Percentiles rank a stretch among this genome's conserved stretches.
Conservation (phyloP, 2,888 invertebrate genomes). For the Prosopocoilus inquinatus region DNA sequence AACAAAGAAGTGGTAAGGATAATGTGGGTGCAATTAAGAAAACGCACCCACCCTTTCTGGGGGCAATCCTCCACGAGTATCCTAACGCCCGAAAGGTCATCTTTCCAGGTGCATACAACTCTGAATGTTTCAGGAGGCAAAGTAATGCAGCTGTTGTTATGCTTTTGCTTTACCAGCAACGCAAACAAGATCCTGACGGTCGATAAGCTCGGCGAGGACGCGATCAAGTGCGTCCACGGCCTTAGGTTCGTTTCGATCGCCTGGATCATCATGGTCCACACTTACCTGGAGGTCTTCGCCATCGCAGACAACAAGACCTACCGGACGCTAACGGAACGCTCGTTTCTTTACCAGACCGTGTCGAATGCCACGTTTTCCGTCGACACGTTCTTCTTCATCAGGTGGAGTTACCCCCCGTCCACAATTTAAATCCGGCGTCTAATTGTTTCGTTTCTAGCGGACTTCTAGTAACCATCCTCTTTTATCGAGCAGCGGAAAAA, state of each 20-base stretch:
- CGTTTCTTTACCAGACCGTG: slow-evolving; percentile 77
- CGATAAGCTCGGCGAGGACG: slow-evolving; percentile 63
- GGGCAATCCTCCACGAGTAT: no score
- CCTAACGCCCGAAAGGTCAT: no score
- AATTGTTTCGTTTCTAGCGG: slow-evolving; percentile 56
- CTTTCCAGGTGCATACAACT: not conserved
- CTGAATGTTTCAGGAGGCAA: slow-evolving; percentile 57
- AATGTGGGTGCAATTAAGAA: no score
- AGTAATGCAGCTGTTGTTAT: slow-evolving; percentile 62
- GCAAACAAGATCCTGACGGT: slow-evolving; percentile 73
- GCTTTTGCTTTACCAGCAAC: slow-evolving; percentile 74
- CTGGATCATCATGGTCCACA: slow-evolving; percentile 85
- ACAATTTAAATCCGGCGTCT: not conserved
- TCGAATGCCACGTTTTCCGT: slow-evolving; percentile 85
- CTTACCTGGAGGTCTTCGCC: slow-evolving; percentile 77
- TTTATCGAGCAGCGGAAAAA: slow-evolving; percentile 62
- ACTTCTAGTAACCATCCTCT: slow-evolving; percentile 69
- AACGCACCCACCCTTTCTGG: no score
- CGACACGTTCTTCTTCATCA: slow-evolving; percentile 84
- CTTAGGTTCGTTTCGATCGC: slow-evolving; percentile 74
- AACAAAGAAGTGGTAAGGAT: no score
- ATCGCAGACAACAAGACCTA: slow-evolving; percentile 73
- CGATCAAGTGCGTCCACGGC: slow-evolving; percentile 74
- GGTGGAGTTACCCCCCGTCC: slow-evolving; percentile 54
- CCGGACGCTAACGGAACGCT: slow-evolving; percentile 70